phyloP scores from a whole-genome alignment of 2,113 vertebrate genomes.

The Nibea coibor region DNA sequence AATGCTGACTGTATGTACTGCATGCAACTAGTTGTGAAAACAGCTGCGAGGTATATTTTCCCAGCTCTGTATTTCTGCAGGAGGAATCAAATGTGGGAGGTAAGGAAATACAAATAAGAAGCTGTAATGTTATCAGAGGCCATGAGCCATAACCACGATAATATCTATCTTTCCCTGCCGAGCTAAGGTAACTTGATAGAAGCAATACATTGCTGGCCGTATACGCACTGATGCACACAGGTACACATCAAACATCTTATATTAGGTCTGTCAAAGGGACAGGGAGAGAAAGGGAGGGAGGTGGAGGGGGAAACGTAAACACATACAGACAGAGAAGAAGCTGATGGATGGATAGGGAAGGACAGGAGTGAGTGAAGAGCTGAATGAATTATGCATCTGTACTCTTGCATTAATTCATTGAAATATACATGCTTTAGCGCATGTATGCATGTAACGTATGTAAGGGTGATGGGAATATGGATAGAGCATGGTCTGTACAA shows the following conservation, averaged over 20 bases:
- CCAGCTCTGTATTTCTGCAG: slow-evolving; percentile 54
- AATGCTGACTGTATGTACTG: slow-evolving; percentile 43
- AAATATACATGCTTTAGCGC: slow-evolving; percentile 9
- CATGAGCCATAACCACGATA: slow-evolving; percentile 69
- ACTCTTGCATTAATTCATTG: slow-evolving; percentile 27
- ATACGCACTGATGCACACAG: slow-evolving; percentile 68
- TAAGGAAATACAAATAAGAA: slow-evolving; percentile 74
- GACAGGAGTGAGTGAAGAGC: slow-evolving; percentile 1
- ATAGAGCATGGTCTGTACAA: neutral
- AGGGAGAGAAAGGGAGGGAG: neutral
- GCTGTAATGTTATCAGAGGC: slow-evolving; percentile 77
- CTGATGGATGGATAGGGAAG: slow-evolving; percentile 39
- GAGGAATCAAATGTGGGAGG: slow-evolving; percentile 62
- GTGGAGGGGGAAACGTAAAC: slow-evolving; percentile 18
- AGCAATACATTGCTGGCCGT: slow-evolving; percentile 63
- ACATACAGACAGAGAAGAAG: slow-evolving; percentile 15
- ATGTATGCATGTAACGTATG: neutral
- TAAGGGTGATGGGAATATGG: slow-evolving; percentile 8
- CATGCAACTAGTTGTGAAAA: slow-evolving; percentile 48
- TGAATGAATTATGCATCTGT: slow-evolving; percentile 37
- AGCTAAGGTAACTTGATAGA: slow-evolving; percentile 72
- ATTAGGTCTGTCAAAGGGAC: slow-evolving; percentile 71
- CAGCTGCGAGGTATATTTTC: slow-evolving; percentile 49
- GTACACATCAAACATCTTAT: slow-evolving; percentile 77
- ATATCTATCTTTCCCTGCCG: slow-evolving; percentile 72